These are phyloP conservation scores for Ptycholaimellus sp. DNA, from an alignment of 2,888 invertebrate genomes.

Conservation along the genomic window DNA sequence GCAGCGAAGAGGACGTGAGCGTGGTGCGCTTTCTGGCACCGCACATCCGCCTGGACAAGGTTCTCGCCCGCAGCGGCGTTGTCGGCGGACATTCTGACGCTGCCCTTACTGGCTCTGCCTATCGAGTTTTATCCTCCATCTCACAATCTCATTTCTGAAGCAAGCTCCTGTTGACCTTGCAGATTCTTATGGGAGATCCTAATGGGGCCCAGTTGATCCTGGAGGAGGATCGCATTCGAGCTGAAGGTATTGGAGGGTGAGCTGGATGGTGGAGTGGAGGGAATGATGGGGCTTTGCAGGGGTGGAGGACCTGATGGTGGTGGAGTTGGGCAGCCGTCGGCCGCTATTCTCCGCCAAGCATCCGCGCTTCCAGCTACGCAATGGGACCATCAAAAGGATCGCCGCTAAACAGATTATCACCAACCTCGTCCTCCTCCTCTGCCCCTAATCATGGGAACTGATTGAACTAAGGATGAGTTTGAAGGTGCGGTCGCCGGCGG, in stretches of 20 bases:
- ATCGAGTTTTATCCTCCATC: too few species aligned
- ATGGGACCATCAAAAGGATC: neutral
- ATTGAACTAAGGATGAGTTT: neutral
- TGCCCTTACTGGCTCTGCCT: too few species aligned
- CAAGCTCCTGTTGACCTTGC: too few species aligned
- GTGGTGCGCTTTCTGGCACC: too few species aligned
- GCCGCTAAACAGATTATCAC: slow-evolving; percentile 1
- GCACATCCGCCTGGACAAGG: too few species aligned
- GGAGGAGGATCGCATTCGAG: neutral
- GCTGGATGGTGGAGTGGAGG: neutral
- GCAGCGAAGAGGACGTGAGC: too few species aligned
- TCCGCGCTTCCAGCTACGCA: neutral
- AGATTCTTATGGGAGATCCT: too few species aligned
- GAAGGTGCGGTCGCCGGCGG: slow-evolving; percentile 5
- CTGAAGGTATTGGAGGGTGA: neutral
- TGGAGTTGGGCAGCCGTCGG: neutral
- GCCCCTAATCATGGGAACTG: neutral
- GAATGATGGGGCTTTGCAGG: neutral
- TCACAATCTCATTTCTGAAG: too few species aligned
- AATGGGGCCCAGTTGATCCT: too few species aligned
- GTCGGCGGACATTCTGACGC: too few species aligned
- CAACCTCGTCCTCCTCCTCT: slow-evolving; percentile 3
- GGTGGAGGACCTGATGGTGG: neutral
- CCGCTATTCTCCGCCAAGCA: slow-evolving; percentile 2
- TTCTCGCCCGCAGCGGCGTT: too few species aligned